These are phyloP conservation scores for Sebastes melanostomus DNA, from an alignment of 2,797 vertebrate genomes.

Conservation along the genomic window DNA sequence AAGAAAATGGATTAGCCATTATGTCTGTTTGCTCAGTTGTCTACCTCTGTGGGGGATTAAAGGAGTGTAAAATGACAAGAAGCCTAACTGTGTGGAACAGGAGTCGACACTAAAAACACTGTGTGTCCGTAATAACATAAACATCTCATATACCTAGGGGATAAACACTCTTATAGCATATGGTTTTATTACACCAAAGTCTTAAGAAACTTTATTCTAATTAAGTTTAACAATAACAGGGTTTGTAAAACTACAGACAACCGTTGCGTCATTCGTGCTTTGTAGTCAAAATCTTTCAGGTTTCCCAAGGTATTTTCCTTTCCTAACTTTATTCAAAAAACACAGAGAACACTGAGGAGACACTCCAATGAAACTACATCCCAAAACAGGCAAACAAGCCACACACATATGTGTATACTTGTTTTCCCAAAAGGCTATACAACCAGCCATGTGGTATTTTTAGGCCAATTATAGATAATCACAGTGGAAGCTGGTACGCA, in stretches of 20 bases:
- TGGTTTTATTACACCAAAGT: neutral
- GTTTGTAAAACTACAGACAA: neutral
- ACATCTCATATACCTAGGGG: conserved; percentile 2
- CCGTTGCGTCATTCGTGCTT: neutral
- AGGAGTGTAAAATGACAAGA: conserved; percentile 44
- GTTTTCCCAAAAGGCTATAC: conserved; percentile 38
- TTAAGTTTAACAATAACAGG: neutral
- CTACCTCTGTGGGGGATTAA: conserved; percentile 41
- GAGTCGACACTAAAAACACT: conserved; percentile 13
- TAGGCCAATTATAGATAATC: conserved; percentile 53
- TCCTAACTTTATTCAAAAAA: neutral
- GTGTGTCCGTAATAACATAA: conserved; percentile 11
- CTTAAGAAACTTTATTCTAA: neutral
- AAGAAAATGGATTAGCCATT: conserved; percentile 62
- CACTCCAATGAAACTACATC: conserved; percentile 5
- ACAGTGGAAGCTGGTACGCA: conserved; percentile 12
- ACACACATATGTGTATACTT: conserved; percentile 11
- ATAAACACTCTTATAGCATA: neutral
- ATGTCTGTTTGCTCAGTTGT: conserved; percentile 54
- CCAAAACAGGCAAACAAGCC: conserved; percentile 12
- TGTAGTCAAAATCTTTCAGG: neutral
- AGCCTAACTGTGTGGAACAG: conserved; percentile 3
- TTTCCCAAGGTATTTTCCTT: neutral
- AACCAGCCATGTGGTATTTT: conserved; percentile 49
- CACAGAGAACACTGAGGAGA: neutral